Evolutionary conservation across 1,140 invertebrate species (phyloP).

Genomic region (Leptoteleia sp.): DNA sequence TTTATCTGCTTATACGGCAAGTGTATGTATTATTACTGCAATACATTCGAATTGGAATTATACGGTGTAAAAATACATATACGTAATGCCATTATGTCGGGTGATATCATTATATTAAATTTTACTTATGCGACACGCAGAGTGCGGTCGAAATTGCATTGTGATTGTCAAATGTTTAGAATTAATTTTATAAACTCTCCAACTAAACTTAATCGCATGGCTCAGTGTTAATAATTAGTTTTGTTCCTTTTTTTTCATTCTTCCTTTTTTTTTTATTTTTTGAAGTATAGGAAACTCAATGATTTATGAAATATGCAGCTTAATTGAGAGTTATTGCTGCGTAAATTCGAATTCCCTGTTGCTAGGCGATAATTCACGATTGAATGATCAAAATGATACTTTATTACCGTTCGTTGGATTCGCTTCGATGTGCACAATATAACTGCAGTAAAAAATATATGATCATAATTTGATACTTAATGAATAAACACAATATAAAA

Average conservation of each 20-base stretch:
- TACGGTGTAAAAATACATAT: too few species aligned
- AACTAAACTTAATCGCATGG: background rate
- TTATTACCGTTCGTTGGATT: constrained; percentile 63
- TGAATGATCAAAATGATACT: constrained; percentile 66
- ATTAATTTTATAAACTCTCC: too few species aligned
- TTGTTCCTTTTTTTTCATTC: too few species aligned
- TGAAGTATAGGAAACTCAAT: constrained; percentile 45
- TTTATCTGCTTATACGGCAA: too few species aligned
- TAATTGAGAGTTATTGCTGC: constrained; percentile 67
- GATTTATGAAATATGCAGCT: constrained; percentile 60
- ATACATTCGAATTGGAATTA: too few species aligned
- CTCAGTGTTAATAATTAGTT: constrained; percentile 32
- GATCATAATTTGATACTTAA: constrained; percentile 56
- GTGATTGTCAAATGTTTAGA: too few species aligned
- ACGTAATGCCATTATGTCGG: too few species aligned
- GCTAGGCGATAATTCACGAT: constrained; percentile 62
- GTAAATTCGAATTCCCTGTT: constrained; percentile 65
- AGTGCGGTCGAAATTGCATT: too few species aligned
- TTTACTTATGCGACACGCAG: too few species aligned
- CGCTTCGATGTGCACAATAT: constrained; percentile 62
- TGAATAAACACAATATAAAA: constrained; percentile 58
- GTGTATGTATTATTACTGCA: too few species aligned
- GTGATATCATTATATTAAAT: too few species aligned
- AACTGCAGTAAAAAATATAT: constrained; percentile 45
- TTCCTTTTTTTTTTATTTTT: too few species aligned